These are phyloP conservation scores for Amphiura filiformis DNA, from an alignment of 35 echinoderm and acorn worm genomes.

Conservation along the genomic window DNA sequence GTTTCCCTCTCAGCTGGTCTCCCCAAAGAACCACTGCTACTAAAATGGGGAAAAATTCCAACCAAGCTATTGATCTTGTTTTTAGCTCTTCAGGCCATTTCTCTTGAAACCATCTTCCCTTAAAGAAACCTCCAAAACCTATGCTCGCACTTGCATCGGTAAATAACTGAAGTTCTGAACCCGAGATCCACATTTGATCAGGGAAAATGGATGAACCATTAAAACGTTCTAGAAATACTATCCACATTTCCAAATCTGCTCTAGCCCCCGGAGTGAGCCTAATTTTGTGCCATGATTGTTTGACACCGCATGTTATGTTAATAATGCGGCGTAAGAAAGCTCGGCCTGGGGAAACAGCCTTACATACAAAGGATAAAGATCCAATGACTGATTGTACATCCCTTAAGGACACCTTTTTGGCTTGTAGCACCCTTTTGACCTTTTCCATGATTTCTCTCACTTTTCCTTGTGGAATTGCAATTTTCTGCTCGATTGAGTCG, in stretches of 20 bases:
- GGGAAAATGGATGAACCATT: neutral
- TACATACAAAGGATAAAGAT: neutral
- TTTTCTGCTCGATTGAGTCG: neutral
- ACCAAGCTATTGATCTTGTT: constrained; percentile 12
- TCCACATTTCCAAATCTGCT: constrained; percentile 22
- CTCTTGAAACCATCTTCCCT: constrained; percentile 3
- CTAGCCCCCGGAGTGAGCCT: constrained; percentile 4
- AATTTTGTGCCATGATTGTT: neutral
- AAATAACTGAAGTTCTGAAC: neutral
- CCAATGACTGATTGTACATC: constrained; percentile 13
- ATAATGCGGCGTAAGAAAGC: too few species aligned
- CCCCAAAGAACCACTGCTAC: constrained; percentile 27
- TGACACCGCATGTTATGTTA: neutral
- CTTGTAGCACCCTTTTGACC: neutral
- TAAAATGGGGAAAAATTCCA: constrained; percentile 26
- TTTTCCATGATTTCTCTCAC: neutral
- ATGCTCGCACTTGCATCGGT: neutral
- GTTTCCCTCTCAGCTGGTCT: neutral
- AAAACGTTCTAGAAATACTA: neutral
- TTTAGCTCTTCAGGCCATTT: neutral
- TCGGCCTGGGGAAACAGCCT: too few species aligned
- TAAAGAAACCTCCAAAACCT: constrained; percentile 4
- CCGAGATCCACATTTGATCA: neutral
- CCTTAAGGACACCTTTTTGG: neutral
- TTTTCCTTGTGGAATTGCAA: constrained; percentile 10